phyloP scores from a whole-genome alignment of 2,797 vertebrate species.

The Eupleurogrammus muticus region DNA sequence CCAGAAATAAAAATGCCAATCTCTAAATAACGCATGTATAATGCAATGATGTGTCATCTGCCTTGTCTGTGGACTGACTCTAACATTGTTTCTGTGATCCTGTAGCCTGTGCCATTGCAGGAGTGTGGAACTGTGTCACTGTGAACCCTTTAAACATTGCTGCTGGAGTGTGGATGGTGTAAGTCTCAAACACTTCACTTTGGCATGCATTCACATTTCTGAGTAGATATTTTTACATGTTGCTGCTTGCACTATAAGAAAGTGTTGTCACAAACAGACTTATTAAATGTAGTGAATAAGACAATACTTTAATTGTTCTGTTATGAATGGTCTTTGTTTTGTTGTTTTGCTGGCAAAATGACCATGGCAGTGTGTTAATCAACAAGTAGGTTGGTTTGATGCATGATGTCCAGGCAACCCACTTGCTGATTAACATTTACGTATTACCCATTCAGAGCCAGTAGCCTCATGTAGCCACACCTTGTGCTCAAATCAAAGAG shows the following conservation, averaged over 20 bases:
- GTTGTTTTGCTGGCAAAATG: too few species aligned
- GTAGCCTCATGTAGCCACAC: constrained; percentile 10
- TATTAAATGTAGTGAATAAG: neutral
- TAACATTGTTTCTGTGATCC: constrained; percentile 17
- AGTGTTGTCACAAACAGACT: neutral
- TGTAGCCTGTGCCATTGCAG: constrained; percentile 91
- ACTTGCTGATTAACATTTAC: too few species aligned
- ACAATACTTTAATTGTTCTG: neutral
- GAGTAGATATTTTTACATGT: neutral
- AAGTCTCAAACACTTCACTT: constrained; percentile 75
- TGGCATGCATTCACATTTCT: neutral
- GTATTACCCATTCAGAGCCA: constrained; percentile 1
- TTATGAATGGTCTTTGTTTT: neutral
- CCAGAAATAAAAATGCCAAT: neutral
- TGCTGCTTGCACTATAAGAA: neutral
- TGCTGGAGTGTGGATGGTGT: constrained; percentile 99
- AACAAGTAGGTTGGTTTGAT: too few species aligned
- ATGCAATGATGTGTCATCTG: neutral
- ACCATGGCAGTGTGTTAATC: too few species aligned
- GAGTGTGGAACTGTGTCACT: constrained; percentile 96
- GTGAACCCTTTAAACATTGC: constrained; percentile 96
- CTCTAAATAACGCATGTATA: neutral
- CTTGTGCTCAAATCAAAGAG: constrained; percentile 4
- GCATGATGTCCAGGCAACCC: too few species aligned
- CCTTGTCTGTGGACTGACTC: constrained; percentile 11